phyloP scores from a whole-genome alignment of 2,113 vertebrate genomes.

The Pseudolaguvia tuberculata region DNA sequence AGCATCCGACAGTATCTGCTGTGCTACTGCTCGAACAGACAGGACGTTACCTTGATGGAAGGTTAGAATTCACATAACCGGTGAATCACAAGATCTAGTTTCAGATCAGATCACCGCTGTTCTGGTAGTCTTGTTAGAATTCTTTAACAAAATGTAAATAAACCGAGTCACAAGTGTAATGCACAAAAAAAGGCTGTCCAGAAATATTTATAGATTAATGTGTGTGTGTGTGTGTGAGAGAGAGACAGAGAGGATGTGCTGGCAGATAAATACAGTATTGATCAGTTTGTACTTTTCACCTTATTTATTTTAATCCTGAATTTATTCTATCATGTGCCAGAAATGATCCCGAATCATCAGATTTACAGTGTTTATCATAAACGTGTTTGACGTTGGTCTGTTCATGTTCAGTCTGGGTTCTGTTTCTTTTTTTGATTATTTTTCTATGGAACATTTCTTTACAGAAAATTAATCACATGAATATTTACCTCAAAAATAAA shows the following conservation, averaged over 20 bases:
- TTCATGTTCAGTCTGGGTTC: neutral
- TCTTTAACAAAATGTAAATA: neutral
- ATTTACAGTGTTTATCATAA: constrained; percentile 6
- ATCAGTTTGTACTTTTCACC: neutral
- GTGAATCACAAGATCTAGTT: no score
- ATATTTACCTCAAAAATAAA: constrained; percentile 36
- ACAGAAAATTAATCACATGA: constrained; percentile 5
- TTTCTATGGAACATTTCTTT: constrained; percentile 36
- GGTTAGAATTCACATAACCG: no score
- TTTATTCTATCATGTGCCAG: neutral
- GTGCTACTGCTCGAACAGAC: neutral
- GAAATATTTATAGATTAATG: neutral
- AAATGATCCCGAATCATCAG: neutral
- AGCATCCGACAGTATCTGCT: neutral
- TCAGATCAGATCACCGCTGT: neutral
- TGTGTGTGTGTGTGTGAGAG: no score
- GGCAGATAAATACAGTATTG: neutral
- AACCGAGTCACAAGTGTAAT: neutral
- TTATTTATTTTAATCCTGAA: constrained; percentile 1
- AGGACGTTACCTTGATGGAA: no score
- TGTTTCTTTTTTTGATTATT: constrained; percentile 20
- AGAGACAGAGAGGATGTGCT: no score
- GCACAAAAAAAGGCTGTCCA: no score
- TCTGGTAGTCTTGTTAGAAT: neutral
- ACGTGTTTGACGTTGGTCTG: constrained; percentile 18